Base-by-base conservation (phyloP, 2,113 vertebrate genomes). In the Lamprologus callipterus region DNA sequence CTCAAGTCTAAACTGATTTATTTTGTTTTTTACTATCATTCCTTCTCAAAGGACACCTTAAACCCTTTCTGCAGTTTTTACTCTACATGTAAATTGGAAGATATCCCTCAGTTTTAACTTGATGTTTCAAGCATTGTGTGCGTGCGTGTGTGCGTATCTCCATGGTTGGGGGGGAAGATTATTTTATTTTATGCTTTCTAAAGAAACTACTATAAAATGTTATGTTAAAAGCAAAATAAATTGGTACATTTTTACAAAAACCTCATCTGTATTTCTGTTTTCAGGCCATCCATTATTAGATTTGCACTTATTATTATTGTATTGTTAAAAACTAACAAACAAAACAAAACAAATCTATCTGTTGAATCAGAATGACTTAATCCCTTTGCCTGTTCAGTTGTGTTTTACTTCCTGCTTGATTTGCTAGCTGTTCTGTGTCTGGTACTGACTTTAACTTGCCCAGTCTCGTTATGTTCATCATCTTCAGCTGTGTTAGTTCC, bases 71-170 rank as follows among this genome's bases (percentile, higher is more conserved):
- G 33, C 60, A 13, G 19, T 21, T 65, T 65, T 65, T 65, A 63
- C 6, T 2, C 31, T 65, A 63, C 0, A 0, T 63, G 60, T 35
- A 65, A 37, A 65, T n/a, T 37, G 60, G 17, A n/a, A 35, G 31
- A n/a, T 65, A 37, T 0, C 17, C 10, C 31, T 37, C 60, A 65
- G 31, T 65, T 65, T n/a, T 65, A 65, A 65, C 17, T 65, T 37
- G 31, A 65, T 65, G 31, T 37, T 65, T 65, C 4, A 37, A 65
- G 33, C 33, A 8, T 21, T 8, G 54, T 1, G 55, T 8, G 49
- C 0, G 3, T 6, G 49, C 1, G 8, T n/a, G 17, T 0, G 0
- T 21, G 1, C 2, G 7, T 28, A 5, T 58, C 55, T 58, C 26
- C 8, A 16, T 58, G 55, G 26, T 58, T 58, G 26, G 55, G 57